Conservation (phyloP, 2,888 invertebrate genomes). For the Hydropsyche betteni region DNA sequence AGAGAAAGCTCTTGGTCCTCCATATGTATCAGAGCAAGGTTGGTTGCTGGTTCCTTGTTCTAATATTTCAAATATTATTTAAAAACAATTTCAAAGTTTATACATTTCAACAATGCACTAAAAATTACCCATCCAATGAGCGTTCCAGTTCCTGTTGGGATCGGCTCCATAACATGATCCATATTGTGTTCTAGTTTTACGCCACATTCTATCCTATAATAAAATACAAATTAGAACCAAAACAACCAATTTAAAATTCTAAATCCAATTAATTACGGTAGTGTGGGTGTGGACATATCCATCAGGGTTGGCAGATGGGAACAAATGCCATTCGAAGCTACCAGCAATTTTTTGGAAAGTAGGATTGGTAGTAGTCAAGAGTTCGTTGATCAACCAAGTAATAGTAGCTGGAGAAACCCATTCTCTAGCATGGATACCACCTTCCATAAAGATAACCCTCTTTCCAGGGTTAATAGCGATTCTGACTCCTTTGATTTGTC, state of each 20-base stretch:
- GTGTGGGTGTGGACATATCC: slow-evolving; percentile 76
- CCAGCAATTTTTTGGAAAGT: slow-evolving; percentile 64
- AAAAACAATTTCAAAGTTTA: neutral
- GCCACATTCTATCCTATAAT: slow-evolving; percentile 62
- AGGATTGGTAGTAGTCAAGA: slow-evolving; percentile 66
- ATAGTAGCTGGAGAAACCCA: slow-evolving; percentile 76
- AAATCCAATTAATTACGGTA: slow-evolving; percentile 57
- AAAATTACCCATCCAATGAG: slow-evolving; percentile 66
- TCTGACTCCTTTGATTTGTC: slow-evolving; percentile 65
- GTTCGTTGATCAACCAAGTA: slow-evolving; percentile 70
- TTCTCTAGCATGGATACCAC: slow-evolving; percentile 77
- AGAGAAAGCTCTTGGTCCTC: slow-evolving; percentile 75
- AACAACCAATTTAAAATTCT: neutral
- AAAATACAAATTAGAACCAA: too few relatives aligned
- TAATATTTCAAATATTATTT: slow-evolving; percentile 45
- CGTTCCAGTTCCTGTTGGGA: slow-evolving; percentile 72
- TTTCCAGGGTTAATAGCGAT: slow-evolving; percentile 57
- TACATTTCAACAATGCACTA: neutral
- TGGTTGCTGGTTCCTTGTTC: slow-evolving; percentile 66
- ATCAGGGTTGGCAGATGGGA: slow-evolving; percentile 80
- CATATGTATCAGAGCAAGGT: slow-evolving; percentile 71
- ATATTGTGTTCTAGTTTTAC: slow-evolving; percentile 68
- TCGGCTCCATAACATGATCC: slow-evolving; percentile 67
- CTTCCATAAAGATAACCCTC: slow-evolving; percentile 59
- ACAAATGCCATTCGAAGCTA: slow-evolving; percentile 76